Evolutionary conservation across 2,797 vertebrate genomes (phyloP), one percentile per base, ranked within the genome.

Genomic region (Falco concolor): DNA sequence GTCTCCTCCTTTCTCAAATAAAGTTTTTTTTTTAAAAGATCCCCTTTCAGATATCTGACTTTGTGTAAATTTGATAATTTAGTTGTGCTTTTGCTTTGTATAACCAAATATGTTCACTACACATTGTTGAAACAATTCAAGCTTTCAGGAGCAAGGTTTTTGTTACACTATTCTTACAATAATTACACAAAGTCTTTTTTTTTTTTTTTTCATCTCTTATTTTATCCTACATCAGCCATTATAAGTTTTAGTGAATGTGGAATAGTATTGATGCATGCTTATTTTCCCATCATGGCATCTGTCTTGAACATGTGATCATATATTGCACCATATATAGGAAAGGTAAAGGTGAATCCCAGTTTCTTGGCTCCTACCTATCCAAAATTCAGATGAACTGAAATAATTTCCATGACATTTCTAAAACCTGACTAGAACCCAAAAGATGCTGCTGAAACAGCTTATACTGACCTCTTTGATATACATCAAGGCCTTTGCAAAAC

Each of bases 1-100:
- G 98, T 98, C 97, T 98, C 97, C 98, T 98, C 98, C 98, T 98
- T 99, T 98, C 97, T 98, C 97, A 98, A 99, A 99, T 99, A 99
- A 99, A 99, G 98, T 98, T 97, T 99, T 98, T 97, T 97, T 98
- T 98, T 98, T 98, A 97, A 98, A 98, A 98, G 97, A 98, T 97
- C 97, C 97, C 97, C 97, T 98, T 98, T 97, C 97, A 98, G 97
- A 97, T 97, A 98, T 96, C 97, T 98, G 98, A 97, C 98, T 98
- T 98, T 98, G 98, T 98, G 98, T 98, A 98, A 98, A 98, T 89
- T 97, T 96, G 90, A 91, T 98, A 97, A 97, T 73, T 93, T 97
- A 98, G 88, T 93, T 32, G 86, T 95, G 91, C 89, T 91, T 95
- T 96, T 84, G 89, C 96, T 97, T 97, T 93, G 92, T 97, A 88